A percentile compares a stretch with the other conserved stretches of the same genome.
Evolutionary conservation across 2,888 invertebrate species (phyloP).

Genomic region (Nephrotoma flavescens): DNA sequence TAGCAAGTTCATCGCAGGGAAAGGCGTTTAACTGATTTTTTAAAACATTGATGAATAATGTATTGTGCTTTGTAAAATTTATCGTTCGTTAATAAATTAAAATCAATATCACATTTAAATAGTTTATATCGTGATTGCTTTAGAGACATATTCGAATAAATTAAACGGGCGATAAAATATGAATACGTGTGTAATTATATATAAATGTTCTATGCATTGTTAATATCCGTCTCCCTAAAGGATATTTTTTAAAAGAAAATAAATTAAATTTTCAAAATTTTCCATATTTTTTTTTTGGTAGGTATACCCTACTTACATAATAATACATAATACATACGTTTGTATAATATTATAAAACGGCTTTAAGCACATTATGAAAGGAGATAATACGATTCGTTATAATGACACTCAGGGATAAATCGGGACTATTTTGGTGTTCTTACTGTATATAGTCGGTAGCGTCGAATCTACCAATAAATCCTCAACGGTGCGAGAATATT

Average conservation of each 20-base stretch:
- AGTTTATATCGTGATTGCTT: background rate
- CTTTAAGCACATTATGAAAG: background rate
- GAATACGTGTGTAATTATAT: background rate
- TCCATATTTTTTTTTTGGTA: background rate
- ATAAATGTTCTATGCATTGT: background rate
- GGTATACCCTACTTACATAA: background rate
- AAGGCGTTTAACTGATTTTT: no score
- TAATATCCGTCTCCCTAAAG: background rate
- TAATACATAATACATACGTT: background rate
- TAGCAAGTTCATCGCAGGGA: no score
- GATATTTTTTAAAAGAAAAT: background rate
- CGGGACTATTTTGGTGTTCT: background rate
- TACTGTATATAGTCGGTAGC: no score
- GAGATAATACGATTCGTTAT: background rate
- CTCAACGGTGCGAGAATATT: no score
- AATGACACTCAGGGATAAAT: background rate
- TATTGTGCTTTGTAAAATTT: background rate
- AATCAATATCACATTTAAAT: background rate
- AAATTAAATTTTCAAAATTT: background rate
- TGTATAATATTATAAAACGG: background rate
- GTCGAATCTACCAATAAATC: no score
- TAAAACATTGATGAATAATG: background rate
- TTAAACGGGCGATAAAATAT: background rate
- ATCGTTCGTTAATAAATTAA: background rate
- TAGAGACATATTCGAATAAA: background rate